Percentiles rank a stretch among this genome's conserved stretches.
Conservation (phyloP, 2,797 vertebrate genomes). For the Silurus aristotelis region DNA sequence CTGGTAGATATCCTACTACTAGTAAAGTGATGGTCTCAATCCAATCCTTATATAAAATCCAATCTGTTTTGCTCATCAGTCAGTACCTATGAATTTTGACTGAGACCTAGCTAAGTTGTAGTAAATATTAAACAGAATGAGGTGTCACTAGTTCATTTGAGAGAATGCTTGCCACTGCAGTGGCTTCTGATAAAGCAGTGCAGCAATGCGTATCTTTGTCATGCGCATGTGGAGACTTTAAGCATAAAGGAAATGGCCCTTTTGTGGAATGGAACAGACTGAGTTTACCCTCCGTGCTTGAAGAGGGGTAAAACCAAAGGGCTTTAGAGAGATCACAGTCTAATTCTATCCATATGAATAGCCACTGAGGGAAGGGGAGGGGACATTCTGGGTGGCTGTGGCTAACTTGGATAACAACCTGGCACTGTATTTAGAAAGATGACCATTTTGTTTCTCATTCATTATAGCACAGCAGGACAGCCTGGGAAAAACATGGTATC, state of each 20-base stretch:
- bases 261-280: slow-evolving; percentile 66
- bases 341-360: slow-evolving; percentile 81
- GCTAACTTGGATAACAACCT: slow-evolving; percentile 59
- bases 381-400: slow-evolving; percentile 68
- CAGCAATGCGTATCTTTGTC: slow-evolving; percentile 70
- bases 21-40: neutral
- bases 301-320: slow-evolving; percentile 56
- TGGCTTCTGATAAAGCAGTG: slow-evolving; percentile 53
- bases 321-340: slow-evolving; percentile 69
- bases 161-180: slow-evolving; percentile 47
- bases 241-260: slow-evolving; percentile 72
- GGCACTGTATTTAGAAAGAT: slow-evolving; percentile 54
- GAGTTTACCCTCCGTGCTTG: slow-evolving; percentile 61
- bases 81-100: neutral
- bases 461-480: slow-evolving; percentile 74
- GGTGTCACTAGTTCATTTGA: slow-evolving; percentile 43
- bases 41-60: neutral
- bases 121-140: slow-evolving; percentile 23
- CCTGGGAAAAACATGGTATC: slow-evolving; percentile 69
- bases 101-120: neutral
- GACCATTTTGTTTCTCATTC: slow-evolving; percentile 69
- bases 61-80: neutral
- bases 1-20: neutral
- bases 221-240: slow-evolving; percentile 73
- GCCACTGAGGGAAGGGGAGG: slow-evolving; percentile 65